phyloP scores from a whole-genome alignment of 2,797 vertebrate genomes.

The Girardinus metallicus region DNA sequence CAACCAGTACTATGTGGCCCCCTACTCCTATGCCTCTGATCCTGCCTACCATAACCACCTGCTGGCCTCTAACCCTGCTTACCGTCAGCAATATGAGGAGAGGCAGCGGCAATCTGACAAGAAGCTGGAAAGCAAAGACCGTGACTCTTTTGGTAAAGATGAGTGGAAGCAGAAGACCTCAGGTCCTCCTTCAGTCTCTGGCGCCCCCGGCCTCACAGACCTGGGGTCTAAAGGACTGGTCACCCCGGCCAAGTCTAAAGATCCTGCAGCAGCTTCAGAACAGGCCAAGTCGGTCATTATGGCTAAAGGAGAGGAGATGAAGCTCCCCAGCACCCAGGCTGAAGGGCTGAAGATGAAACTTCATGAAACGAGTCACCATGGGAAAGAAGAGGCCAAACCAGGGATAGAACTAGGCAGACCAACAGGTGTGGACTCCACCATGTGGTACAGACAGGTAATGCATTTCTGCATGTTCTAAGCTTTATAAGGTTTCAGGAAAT shows the following conservation, averaged over 20 bases:
- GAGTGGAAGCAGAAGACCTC: slow-evolving; percentile 97
- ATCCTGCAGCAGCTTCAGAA: slow-evolving; percentile 90
- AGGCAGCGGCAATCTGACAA: slow-evolving; percentile 92
- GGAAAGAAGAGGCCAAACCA: slow-evolving; percentile 91
- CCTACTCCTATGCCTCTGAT: slow-evolving; percentile 91
- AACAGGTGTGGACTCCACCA: slow-evolving; percentile 89
- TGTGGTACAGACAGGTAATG: slow-evolving; percentile 96
- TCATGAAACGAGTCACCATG: slow-evolving; percentile 87
- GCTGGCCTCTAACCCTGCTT: slow-evolving; percentile 91
- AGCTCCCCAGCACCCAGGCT: slow-evolving; percentile 83
- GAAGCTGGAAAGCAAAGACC: slow-evolving; percentile 91
- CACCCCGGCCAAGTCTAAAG: slow-evolving; percentile 84
- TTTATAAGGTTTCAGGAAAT: neutral
- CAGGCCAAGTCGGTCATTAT: slow-evolving; percentile 93
- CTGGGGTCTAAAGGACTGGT: slow-evolving; percentile 80
- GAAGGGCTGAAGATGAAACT: slow-evolving; percentile 96
- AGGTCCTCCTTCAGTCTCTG: slow-evolving; percentile 91
- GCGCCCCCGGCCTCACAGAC: slow-evolving; percentile 91
- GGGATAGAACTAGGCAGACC: slow-evolving; percentile 65
- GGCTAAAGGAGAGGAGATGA: slow-evolving; percentile 89
- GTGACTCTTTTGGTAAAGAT: slow-evolving; percentile 88
- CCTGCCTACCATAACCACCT: slow-evolving; percentile 96
- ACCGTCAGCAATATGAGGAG: slow-evolving; percentile 95
- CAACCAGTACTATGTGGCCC: slow-evolving; percentile 96
- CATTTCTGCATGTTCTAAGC: neutral